Evolutionary conservation across 2,113 vertebrate genomes (phyloP), one percentile per base, ranked within the genome.

Genomic region (Rhombomys opimus): DNA sequence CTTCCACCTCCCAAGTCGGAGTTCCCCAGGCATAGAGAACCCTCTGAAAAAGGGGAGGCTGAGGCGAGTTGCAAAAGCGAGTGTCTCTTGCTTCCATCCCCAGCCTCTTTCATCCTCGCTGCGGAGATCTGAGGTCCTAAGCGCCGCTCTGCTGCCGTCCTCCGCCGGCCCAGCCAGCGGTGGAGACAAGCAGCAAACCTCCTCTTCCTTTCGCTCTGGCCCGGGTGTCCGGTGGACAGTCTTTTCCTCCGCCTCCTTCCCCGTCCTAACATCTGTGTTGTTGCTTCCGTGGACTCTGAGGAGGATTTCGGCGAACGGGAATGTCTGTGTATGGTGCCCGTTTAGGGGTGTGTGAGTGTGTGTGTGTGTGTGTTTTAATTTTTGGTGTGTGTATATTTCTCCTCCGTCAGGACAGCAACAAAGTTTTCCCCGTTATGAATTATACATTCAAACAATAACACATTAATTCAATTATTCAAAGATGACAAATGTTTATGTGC

Each of bases 391-490:
- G 88, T 97, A 46, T 98, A 96, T 97, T 97, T 97, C 98, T 97
- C 18, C 46, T 97, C 67, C 46, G 91, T 98, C 97, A 98, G 98
- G 97, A 98, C 97, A 98, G 97, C 98, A 98, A 98, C 98, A 98
- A 98, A 98, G 98, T 99, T 99, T 98, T 98, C 98, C 97, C 98
- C 97, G 92, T 98, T 99, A 98, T 98, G 98, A 99, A 98, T 99
- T 98, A 98, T 99, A 98, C 98, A 98, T 98, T 98, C 98, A 98
- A 98, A 99, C 98, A 98, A 99, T 98, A 99, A 98, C 98, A 98
- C 98, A 99, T 99, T 98, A 98, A 99, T 99, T 98, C 98, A 98
- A 98, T 99, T 98, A 99, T 99, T 99, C 98, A 98, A 97, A 98
- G 98, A 99, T 99, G 98, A 98, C 98, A 98, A 99, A 99, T 98